Percentiles rank a stretch among this genome's conserved stretches.
phyloP scores from a whole-genome alignment of 2,797 vertebrate species.

The Etheostoma perlongum region DNA sequence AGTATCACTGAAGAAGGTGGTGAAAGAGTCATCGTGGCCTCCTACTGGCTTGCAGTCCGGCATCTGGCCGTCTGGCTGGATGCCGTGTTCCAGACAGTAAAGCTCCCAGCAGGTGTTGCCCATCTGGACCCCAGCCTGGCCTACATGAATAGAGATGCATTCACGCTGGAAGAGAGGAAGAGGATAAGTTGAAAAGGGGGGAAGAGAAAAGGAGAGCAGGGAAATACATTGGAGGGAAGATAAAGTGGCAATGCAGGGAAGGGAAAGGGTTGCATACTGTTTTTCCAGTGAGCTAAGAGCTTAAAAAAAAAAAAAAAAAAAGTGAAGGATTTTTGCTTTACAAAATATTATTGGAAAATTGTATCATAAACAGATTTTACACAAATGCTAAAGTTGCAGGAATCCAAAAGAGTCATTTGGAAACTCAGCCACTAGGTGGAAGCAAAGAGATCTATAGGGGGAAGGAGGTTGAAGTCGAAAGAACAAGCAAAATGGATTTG shows the following conservation, averaged over 20 bases:
- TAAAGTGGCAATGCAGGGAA: background rate
- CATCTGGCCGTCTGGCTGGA: conserved; percentile 84
- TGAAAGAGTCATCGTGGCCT: conserved; percentile 83
- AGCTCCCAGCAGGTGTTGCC: conserved; percentile 87
- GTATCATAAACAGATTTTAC: background rate
- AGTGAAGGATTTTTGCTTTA: background rate
- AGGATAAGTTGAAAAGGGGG: background rate
- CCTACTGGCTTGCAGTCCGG: conserved; percentile 42
- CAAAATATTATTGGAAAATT: background rate
- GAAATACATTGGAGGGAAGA: background rate
- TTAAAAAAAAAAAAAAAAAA: background rate
- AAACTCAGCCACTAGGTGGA: conserved; percentile 45
- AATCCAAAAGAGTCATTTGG: background rate
- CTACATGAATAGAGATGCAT: conserved; percentile 84
- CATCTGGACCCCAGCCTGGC: conserved; percentile 87
- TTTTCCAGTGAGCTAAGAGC: background rate
- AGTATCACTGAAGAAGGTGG: conserved; percentile 85
- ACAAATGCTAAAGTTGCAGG: background rate
- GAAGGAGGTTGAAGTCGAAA: conserved; percentile 14
- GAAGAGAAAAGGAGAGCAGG: background rate
- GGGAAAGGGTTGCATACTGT: background rate
- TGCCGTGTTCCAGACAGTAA: conserved; percentile 84
- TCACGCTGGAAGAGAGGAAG: conserved; percentile 72
- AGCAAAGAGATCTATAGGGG: conserved; percentile 6
- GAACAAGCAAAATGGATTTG: conserved; percentile 29